Evolutionary conservation across 2,888 invertebrate species (phyloP), one percentile per base, ranked within the genome.

Genomic region (Hemaris fuciformis): DNA sequence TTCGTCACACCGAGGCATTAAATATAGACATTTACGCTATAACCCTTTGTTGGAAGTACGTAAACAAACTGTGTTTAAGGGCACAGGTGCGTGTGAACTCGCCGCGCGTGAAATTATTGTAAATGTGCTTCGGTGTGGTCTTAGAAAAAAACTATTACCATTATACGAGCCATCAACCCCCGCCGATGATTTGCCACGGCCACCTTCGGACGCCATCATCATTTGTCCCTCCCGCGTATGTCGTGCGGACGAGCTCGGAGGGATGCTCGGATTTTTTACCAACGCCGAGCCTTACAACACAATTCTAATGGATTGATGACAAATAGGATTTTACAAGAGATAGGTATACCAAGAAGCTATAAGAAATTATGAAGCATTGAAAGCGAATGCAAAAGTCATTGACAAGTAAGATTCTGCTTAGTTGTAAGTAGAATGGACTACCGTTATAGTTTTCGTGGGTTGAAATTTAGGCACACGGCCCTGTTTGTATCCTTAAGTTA

Each of bases 81-180:
- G 62, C 61, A 81, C 83, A 87, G 84, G 83, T 89, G 89, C 89
- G 91, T 90, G 88, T 87, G 88, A 89, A 87, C 84, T 75, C 80
- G 72, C 83, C 81, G 81, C 76, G 86, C 91, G 89, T 92, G 92
- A 92, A 92, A 91, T 92, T 84, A 84, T 80, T 83, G 87, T 88
- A 85, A 87, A 87, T 88, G 87, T 84, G 83, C 84, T 83, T 80
- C 90, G 89, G 92, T 92, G 92, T 92, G 92, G 91, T 91, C 91
- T 84, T 73, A 73, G 80, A 77, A 85, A 87, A 81, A 88, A 88
- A 84, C 74, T 81, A 80, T 83, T 79, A 84, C 85, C 83, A 88
- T 90, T 87, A 88, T 87, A 88, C 85, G 84, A 87, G 78, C 81
- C 83, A 87, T 88, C 89, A 86, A 89, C 91, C 91, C 90, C 80